phyloP scores from a whole-genome alignment of 2,797 vertebrate genomes.

The Pipistrellus nathusii region DNA sequence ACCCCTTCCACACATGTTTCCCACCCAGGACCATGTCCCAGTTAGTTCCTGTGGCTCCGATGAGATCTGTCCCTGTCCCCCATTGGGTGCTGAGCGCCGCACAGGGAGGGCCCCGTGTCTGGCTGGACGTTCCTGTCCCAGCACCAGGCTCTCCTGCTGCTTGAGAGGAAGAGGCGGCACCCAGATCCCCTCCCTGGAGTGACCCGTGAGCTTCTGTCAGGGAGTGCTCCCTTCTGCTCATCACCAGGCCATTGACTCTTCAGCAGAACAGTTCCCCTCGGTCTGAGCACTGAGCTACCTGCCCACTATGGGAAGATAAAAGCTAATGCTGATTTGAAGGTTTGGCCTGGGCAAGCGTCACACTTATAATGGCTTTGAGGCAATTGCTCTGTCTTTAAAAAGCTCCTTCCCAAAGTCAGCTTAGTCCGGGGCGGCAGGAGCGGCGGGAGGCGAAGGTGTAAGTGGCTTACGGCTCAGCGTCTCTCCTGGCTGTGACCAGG shows the following conservation, averaged over 20 bases:
- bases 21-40: background rate
- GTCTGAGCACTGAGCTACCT: background rate
- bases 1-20: background rate
- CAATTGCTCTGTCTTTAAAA: background rate
- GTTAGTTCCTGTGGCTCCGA: background rate
- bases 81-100: background rate
- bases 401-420: background rate
- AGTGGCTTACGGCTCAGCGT: no score
- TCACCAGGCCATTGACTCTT: no score
- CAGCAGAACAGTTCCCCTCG: fast-evolving
- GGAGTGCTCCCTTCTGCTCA: no score
- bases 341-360: background rate
- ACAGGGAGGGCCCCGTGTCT: no score
- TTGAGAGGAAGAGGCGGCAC: background rate
- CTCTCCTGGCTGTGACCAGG: no score
- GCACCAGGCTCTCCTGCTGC: background rate
- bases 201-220: no score
- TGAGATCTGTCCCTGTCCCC: background rate
- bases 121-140: no score
- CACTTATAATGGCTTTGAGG: background rate
- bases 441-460: background rate
- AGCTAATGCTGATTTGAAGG: background rate
- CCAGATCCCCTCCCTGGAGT: background rate
- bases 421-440: background rate
- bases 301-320: background rate